Base-by-base conservation (phyloP, 2,888 invertebrate species). In the Scaptomyza polygonia region DNA sequence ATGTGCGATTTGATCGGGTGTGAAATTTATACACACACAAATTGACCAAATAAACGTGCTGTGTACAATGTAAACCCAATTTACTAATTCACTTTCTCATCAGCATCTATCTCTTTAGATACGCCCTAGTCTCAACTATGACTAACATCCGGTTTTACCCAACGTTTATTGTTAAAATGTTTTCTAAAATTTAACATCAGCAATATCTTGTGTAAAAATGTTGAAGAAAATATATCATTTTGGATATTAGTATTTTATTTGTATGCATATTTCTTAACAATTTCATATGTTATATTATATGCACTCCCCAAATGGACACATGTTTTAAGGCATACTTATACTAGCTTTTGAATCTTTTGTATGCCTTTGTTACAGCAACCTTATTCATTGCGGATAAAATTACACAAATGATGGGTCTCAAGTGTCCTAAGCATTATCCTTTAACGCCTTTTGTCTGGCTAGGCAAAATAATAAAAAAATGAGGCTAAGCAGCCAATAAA, bases 391-490 rank as follows among this genome's bases (percentile, higher is more conserved):
- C 39, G 45, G 27, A 45, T 51, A 34, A 59, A 64, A 76, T 76
- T 75, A 62, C 49, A 8, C 39, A 52, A 74, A 51, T 54, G 80
- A 87, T 84, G 82, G 73, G 77, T 79, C 81, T 88, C 83, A 76
- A 88, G 88, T 79, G 68, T 72, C 30, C 79, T 72, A 78, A 78
- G 80, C 77, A 74, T 82, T 87, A 84, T 88, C 82, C 86, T 84
- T 84, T 86, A 79, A 77, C 6, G 63, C 51, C 72, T 57, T 59
- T 77, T 74, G 67, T 77, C 55, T 58, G 63, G 1, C 7, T 6
- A 25, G 4, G 16, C 21, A 45, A n/a, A 36, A 56, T 16, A 40
- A 44, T 12, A 25, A 40, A 56, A 56, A 29, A 40, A 52, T 30
- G 9, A 30, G 25, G 1, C 30, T 43, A 51, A 57, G 14, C 47